Conservation (phyloP, 2,113 vertebrate genomes). For the Piaya cayana region DNA sequence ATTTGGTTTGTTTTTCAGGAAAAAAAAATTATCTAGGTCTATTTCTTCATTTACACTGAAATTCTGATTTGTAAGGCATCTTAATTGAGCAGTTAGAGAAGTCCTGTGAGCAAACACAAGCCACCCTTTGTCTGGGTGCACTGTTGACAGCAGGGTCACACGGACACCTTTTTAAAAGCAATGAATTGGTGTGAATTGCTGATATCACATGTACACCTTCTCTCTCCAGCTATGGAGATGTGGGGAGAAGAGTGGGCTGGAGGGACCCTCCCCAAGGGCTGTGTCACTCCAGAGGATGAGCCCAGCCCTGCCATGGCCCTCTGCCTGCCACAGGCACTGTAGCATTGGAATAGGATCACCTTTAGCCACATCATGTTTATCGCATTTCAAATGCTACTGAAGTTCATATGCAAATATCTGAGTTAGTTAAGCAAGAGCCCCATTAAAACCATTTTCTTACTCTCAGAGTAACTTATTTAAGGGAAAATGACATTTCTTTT, state of each 20-base stretch:
- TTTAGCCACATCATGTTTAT: accelerated
- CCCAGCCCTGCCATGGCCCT: background rate
- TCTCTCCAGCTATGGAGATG: background rate
- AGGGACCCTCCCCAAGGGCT: background rate
- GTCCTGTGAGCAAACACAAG: background rate
- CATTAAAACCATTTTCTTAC: background rate
- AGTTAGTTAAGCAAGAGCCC: background rate
- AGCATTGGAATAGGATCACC: accelerated
- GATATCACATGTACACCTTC: accelerated
- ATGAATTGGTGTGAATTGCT: background rate
- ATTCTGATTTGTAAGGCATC: background rate
- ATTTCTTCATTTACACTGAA: background rate
- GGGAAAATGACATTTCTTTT: background rate
- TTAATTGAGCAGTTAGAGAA: background rate
- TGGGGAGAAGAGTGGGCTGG: background rate
- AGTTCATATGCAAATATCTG: background rate
- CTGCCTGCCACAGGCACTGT: background rate
- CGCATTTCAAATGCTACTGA: accelerated
- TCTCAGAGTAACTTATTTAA: background rate
- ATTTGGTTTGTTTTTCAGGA: background rate
- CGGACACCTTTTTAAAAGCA: background rate
- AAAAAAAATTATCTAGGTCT: background rate
- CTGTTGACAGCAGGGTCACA: background rate
- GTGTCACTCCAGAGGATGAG: background rate
- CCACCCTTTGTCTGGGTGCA: background rate